A percentile compares a stretch with the other conserved stretches of the same genome.
phyloP scores from a whole-genome alignment of 2,888 invertebrate genomes.

The Drosophila affinis region DNA sequence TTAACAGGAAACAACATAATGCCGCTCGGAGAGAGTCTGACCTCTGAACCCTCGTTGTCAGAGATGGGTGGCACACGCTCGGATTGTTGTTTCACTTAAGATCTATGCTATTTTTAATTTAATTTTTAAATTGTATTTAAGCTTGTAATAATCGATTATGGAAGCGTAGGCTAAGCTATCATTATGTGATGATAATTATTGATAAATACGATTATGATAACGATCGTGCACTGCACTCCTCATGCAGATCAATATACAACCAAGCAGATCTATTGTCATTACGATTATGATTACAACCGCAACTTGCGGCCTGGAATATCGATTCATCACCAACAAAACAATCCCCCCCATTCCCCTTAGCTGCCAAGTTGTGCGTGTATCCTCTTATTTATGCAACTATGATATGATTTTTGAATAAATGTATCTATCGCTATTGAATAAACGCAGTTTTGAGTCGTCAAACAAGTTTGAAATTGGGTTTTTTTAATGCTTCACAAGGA shows the following conservation, averaged over 20 bases:
- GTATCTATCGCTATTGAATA: slow-evolving; percentile 70
- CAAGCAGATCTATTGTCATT: slow-evolving; percentile 44
- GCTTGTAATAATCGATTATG: slow-evolving; percentile 60
- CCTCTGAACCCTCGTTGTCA: neutral
- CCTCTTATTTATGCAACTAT: slow-evolving; percentile 69
- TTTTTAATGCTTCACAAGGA: neutral
- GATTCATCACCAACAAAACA: slow-evolving; percentile 6
- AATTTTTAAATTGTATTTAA: slow-evolving; percentile 57
- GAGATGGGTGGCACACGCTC: slow-evolving; percentile 48
- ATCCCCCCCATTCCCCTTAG: slow-evolving; percentile 18
- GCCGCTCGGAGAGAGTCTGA: slow-evolving; percentile 2
- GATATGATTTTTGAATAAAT: slow-evolving; percentile 77
- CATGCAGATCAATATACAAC: slow-evolving; percentile 36
- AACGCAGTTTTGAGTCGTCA: neutral
- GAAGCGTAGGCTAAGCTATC: slow-evolving; percentile 51
- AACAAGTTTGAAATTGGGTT: neutral
- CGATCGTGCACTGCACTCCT: slow-evolving; percentile 36
- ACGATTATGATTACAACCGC: slow-evolving; percentile 28
- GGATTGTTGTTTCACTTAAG: slow-evolving; percentile 58
- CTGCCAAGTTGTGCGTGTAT: slow-evolving; percentile 52
- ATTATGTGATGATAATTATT: slow-evolving; percentile 67
- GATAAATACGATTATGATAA: slow-evolving; percentile 57
- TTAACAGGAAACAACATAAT: slow-evolving; percentile 42
- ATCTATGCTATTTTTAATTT: slow-evolving; percentile 53
- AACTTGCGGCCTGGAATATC: neutral